Conservation (phyloP, 2,888 invertebrate genomes). For the Ditylenchus weischeri region DNA sequence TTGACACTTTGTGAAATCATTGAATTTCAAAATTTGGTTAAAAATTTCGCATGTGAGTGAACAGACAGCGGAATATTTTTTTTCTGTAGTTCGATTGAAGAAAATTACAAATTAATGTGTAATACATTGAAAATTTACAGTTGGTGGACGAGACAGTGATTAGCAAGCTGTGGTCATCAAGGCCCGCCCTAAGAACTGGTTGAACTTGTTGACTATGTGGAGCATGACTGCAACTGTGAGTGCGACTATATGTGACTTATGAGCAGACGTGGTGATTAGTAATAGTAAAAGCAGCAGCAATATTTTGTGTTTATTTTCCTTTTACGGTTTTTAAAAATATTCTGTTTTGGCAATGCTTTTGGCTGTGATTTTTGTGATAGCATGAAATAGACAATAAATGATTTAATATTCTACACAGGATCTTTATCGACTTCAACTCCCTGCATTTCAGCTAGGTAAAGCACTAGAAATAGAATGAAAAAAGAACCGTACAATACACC, state of each 20-base stretch:
- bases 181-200: constrained; percentile 17
- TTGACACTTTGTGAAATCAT: no score
- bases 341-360: constrained; percentile 1
- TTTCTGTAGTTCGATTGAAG: neutral
- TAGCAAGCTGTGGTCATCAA: constrained; percentile 38
- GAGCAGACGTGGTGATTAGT: neutral
- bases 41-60: no score
- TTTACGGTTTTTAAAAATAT: neutral
- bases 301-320: no score
- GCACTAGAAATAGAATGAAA: constrained; percentile 24
- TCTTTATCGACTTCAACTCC: neutral
- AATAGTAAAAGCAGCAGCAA: no score
- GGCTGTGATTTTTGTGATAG: neutral
- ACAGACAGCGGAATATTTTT: no score
- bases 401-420: no score
- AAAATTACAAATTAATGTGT: neutral
- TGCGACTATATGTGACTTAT: no score
- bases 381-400: neutral
- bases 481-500: constrained; percentile 30
- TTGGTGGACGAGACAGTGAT: constrained; percentile 66
- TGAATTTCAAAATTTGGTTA: no score
- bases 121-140: no score
- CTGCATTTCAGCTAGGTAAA: constrained; percentile 26
- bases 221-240: no score
- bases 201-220: neutral